Evolutionary conservation across 2,113 vertebrate genomes (phyloP).

Genomic region (Alaudala cheleensis): DNA sequence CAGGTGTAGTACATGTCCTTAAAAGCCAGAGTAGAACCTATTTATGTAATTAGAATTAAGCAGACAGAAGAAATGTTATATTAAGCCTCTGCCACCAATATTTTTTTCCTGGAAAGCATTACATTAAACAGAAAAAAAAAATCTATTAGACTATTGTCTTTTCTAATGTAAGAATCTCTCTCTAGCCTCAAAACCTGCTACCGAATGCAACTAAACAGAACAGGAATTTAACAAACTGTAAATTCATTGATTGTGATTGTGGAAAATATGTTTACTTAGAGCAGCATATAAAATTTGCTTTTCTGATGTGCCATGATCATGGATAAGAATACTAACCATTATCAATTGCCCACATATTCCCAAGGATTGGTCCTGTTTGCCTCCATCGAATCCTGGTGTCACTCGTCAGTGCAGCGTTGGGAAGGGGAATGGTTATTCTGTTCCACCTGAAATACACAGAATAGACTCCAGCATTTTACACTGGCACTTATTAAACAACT

Average conservation of each 20-base stretch:
- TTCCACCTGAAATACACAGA: constrained; percentile 86
- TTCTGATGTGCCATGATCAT: neutral
- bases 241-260: constrained; percentile 30
- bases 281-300: constrained; percentile 2
- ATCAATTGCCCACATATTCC: constrained; percentile 98
- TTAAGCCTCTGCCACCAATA: constrained; percentile 3
- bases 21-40: neutral
- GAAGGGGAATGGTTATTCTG: constrained; percentile 91
- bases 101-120: constrained; percentile 11
- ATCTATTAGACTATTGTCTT: neutral
- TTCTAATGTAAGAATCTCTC: constrained; percentile 4
- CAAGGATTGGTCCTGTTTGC: constrained; percentile 83
- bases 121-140: neutral
- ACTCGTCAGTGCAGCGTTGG: constrained; percentile 89
- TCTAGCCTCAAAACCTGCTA: constrained; percentile 22
- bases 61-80: constrained; percentile 43
- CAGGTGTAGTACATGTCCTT: constrained; percentile 5
- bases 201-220: neutral
- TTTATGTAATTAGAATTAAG: constrained; percentile 39
- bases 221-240: constrained; percentile 9
- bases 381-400: constrained; percentile 93
- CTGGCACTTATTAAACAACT: neutral
- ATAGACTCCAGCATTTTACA: neutral
- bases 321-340: constrained; percentile 83
- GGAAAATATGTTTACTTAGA: constrained; percentile 24